A percentile compares a stretch with the other conserved stretches of the same genome.
Evolutionary conservation across 2,113 vertebrate genomes (phyloP).

Genomic region (Cyprichromis sp.): DNA sequence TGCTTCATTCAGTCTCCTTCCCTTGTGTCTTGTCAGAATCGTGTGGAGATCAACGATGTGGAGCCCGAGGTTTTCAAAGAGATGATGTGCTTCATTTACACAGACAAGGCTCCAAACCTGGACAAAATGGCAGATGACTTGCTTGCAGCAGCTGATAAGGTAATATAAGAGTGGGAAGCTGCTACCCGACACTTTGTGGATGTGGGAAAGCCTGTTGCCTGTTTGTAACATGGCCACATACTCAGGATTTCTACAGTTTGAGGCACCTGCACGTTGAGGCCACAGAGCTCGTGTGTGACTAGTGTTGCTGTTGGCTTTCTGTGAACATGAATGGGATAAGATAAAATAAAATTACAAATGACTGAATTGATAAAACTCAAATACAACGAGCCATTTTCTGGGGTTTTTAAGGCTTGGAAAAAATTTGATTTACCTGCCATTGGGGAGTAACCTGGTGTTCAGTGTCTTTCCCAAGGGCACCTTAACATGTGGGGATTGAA

Average conservation of each 20-base stretch:
- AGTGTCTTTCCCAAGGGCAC: background rate
- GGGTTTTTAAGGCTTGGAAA: background rate
- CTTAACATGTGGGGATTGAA: background rate
- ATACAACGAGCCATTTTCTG: background rate
- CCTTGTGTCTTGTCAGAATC: constrained; percentile 74
- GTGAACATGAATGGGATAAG: background rate
- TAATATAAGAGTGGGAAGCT: constrained; percentile 21
- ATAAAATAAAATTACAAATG: background rate
- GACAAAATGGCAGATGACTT: constrained; percentile 99
- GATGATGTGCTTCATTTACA: constrained; percentile 99
- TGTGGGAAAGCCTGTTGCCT: background rate
- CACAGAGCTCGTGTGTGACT: background rate
- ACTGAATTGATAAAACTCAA: background rate
- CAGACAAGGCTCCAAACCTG: constrained; percentile 94
- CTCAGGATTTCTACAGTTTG: background rate
- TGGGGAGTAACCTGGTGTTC: background rate
- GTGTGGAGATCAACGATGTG: constrained; percentile 97
- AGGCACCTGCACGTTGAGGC: background rate
- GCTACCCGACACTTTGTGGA: background rate
- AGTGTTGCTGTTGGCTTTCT: background rate
- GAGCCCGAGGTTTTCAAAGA: constrained; percentile 98
- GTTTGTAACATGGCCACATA: background rate
- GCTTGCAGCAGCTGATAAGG: constrained; percentile 97
- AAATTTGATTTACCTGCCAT: background rate
- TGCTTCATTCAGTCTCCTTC: background rate